Conservation (phyloP, 92 coral and sea anemone species). For the Metridium senile region DNA sequence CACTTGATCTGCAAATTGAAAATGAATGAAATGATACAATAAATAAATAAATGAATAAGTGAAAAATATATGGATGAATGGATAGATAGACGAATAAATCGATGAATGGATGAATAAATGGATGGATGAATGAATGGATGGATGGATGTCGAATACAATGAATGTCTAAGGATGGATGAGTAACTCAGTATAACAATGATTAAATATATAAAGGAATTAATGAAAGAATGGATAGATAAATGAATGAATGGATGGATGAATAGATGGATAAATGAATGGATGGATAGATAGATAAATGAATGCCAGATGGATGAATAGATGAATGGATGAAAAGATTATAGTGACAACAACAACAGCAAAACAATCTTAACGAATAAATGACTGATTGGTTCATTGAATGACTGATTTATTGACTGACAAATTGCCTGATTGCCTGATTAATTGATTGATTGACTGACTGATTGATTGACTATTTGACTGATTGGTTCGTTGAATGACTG, state of each 20-base stretch:
- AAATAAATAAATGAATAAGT: too few relatives aligned
- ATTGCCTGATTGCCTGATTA: not conserved
- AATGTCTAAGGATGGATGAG: not conserved
- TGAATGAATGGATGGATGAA: not conserved
- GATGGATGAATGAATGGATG: not conserved
- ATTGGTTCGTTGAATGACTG: too few relatives aligned
- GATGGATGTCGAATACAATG: not conserved
- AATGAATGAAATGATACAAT: not conserved
- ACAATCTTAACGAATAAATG: too few relatives aligned
- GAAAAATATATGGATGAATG: not conserved
- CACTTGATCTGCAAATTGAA: constrained; percentile 38
- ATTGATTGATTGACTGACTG: not conserved
- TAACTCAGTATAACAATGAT: too few relatives aligned
- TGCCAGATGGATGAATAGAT: not conserved
- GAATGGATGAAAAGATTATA: not conserved
- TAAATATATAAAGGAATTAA: too few relatives aligned
- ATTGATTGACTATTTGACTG: too few relatives aligned
- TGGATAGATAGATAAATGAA: not conserved
- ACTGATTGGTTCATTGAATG: not conserved
- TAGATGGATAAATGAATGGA: not conserved
- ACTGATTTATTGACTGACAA: not conserved
- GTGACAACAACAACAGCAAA: too few relatives aligned
- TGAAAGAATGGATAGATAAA: not conserved
- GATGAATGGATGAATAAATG: not conserved
- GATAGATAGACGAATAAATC: not conserved